Base-by-base conservation (phyloP, 2,113 vertebrate species). In the Solea senegalensis region DNA sequence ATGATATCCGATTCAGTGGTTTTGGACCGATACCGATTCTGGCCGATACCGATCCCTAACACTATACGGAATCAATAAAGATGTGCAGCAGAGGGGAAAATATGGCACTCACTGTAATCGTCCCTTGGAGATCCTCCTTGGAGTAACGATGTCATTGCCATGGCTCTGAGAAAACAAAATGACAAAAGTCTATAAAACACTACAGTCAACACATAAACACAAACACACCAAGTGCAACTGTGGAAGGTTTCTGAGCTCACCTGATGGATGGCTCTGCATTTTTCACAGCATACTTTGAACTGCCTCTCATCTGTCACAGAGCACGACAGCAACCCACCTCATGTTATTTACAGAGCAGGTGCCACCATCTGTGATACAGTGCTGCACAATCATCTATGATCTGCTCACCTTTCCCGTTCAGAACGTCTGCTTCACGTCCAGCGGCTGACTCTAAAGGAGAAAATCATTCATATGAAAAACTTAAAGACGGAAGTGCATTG, bases 81-180 rank as follows among this genome's bases (percentile, higher is more conserved):
- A 52, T 14, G 45, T 27, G 40, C 39, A 28, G 15, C 10, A 50
- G 16, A 69, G 10, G 76, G 15, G 8, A 9, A 7, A 21, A 44
- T 12, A 44, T 65, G 48, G 9, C 53, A 88, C 95, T 84, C 91
- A 96, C 95, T 92, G 78, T 15, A 94, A 89, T 2, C 92, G 88
- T 72, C 92, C 94, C 86, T 87, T 85, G 49, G 92, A 81, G 49
- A 96, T 86, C 51, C 55, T 93, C 71, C 90, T 91, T 3, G 96
- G 96, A 16, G 86, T 93, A 70, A 95, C 92, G 4, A 90, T 80
- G 65, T 96, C 94, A 55, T 68, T 80, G 52, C 78, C 90, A 21
- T 90, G 89, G 27, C 86, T 95, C 95, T 97, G 86, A 72, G 21
- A 65, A 56, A 64, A 26, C 8, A 21, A 0, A 39, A 53, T 10